Conservation (phyloP, 2,113 vertebrate genomes). For the Tursiops truncatus region DNA sequence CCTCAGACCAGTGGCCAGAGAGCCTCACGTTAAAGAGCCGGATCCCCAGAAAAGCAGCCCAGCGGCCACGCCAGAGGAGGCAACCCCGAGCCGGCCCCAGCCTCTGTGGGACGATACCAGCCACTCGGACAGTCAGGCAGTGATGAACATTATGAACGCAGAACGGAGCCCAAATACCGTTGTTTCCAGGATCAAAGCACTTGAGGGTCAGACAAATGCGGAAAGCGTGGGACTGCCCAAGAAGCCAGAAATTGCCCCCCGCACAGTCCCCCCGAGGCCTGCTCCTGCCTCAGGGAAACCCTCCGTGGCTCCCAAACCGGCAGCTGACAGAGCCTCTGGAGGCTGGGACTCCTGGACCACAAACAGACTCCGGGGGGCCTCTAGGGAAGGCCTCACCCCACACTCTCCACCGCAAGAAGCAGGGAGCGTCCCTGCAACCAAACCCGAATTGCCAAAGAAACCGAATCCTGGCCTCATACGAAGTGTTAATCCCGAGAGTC, state of each 20-base stretch:
- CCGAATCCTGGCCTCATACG: constrained; percentile 81
- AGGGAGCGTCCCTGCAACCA: constrained; percentile 75
- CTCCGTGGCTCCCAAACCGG: constrained; percentile 84
- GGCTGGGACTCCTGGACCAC: constrained; percentile 81
- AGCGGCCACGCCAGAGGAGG: not conserved
- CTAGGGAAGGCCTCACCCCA: constrained; percentile 74
- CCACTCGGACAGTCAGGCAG: constrained; percentile 70
- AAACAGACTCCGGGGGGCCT: constrained; percentile 68
- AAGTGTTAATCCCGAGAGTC: constrained; percentile 78
- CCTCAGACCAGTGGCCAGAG: constrained; percentile 83
- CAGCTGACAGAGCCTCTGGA: constrained; percentile 79
- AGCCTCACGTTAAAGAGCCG: constrained; percentile 81
- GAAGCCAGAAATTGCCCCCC: constrained; percentile 87
- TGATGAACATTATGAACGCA: constrained; percentile 85
- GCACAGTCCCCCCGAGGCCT: constrained; percentile 83
- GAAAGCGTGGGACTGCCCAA: constrained; percentile 82
- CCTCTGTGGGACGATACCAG: constrained; percentile 82
- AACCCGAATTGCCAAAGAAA: constrained; percentile 90
- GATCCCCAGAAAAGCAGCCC: constrained; percentile 71
- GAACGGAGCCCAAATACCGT: constrained; percentile 88
- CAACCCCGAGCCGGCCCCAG: constrained; percentile 77
- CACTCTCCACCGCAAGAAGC: constrained; percentile 64
- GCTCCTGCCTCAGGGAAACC: constrained; percentile 88
- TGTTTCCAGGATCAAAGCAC: constrained; percentile 91
- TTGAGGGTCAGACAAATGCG: constrained; percentile 87